Percentiles rank a stretch among this genome's conserved stretches.
phyloP scores from a whole-genome alignment of 2,797 vertebrate species.

The Myoxocephalus aenaeus region DNA sequence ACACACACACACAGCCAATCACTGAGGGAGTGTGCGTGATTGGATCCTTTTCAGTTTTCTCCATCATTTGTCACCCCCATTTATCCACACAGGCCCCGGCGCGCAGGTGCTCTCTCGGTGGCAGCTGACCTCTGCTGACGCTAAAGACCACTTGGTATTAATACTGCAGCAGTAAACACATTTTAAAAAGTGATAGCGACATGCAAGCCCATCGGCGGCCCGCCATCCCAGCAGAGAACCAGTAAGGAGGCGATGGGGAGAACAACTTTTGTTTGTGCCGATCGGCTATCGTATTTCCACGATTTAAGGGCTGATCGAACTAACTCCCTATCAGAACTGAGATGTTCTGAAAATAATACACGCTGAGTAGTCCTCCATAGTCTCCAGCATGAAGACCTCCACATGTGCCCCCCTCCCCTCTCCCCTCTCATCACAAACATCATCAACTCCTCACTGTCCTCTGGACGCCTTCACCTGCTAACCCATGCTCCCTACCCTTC shows the following conservation, averaged over 20 bases:
- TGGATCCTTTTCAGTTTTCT: conserved; percentile 32
- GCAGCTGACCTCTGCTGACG: neutral
- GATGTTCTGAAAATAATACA: no score
- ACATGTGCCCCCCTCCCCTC: no score
- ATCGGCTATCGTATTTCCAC: neutral
- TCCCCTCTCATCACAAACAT: no score
- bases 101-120: no score
- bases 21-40: neutral
- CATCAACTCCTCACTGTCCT: no score
- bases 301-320: neutral
- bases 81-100: neutral
- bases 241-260: no score
- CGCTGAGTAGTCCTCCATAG: no score
- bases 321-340: neutral
- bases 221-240: neutral
- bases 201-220: neutral
- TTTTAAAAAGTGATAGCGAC: no score
- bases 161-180: neutral
- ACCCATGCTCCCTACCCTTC: no score
- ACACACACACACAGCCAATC: conserved; percentile 38
- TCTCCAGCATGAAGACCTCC: no score
- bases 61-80: conserved; percentile 9
- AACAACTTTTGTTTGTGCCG: neutral
- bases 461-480: no score
- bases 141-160: neutral